Evolutionary conservation across 2,113 vertebrate genomes (phyloP).

Genomic region (Hucho hucho): DNA sequence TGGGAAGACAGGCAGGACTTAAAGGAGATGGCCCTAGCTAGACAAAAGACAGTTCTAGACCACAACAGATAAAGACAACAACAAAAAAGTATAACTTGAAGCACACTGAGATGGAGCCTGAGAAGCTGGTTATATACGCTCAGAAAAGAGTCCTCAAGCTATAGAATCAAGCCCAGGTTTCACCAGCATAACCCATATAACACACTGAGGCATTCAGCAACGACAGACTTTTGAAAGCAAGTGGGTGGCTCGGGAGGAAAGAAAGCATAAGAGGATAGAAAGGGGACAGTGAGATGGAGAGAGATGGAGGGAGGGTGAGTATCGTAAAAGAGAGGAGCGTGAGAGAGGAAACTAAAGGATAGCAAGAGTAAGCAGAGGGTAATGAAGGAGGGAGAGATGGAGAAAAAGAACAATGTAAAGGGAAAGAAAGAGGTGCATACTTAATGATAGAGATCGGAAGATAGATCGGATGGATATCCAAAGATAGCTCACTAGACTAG

Average conservation of each 20-base stretch:
- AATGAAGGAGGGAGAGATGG: background rate
- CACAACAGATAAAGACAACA: too few species aligned
- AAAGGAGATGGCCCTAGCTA: too few species aligned
- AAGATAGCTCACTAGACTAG: slow-evolving; percentile 12
- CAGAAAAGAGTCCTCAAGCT: too few species aligned
- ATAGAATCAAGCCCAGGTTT: slow-evolving; percentile 25
- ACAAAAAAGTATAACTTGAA: too few species aligned
- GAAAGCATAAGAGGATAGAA: background rate
- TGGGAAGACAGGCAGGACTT: too few species aligned
- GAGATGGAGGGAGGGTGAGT: background rate
- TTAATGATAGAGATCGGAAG: background rate
- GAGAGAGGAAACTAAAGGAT: background rate
- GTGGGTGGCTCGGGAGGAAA: slow-evolving; percentile 6
- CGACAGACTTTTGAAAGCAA: slow-evolving; percentile 7
- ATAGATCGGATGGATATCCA: background rate
- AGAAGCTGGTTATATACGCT: too few species aligned
- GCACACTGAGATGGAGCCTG: too few species aligned
- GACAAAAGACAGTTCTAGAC: too few species aligned
- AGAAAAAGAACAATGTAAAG: slow-evolving; percentile 3
- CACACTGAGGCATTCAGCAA: background rate
- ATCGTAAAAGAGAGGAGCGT: background rate
- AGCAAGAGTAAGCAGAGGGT: background rate
- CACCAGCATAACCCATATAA: slow-evolving; percentile 24
- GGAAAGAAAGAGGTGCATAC: slow-evolving; percentile 17
- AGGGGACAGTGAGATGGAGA: slow-evolving; percentile 7